Conservation (phyloP, 2,113 vertebrate species). For the Erythrocercus mccallii region DNA sequence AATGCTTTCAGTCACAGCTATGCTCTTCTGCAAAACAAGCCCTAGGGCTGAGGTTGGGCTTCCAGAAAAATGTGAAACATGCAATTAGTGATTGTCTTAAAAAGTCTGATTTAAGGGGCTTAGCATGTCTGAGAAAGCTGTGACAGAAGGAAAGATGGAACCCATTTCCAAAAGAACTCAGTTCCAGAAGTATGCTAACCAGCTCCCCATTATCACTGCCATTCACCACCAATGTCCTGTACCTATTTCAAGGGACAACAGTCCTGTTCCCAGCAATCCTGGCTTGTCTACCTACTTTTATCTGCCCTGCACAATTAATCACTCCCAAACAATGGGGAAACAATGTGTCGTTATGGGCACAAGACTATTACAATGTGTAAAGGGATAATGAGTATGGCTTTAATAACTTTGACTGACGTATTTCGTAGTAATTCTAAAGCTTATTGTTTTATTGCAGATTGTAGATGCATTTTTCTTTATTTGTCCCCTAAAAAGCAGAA, state of each 20-base stretch:
- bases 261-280: background rate
- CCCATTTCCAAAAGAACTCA: background rate
- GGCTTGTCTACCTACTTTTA: background rate
- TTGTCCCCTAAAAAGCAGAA: background rate
- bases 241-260: background rate
- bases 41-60: background rate
- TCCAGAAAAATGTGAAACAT: background rate
- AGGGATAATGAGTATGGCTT: background rate
- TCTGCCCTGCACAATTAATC: background rate
- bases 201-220: background rate
- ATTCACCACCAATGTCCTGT: background rate
- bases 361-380: background rate
- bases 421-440: background rate
- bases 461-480: background rate
- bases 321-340: background rate
- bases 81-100: background rate
- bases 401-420: background rate
- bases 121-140: background rate
- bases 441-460: background rate
- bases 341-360: background rate
- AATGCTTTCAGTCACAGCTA: constrained; percentile 3
- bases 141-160: background rate
- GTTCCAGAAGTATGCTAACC: background rate
- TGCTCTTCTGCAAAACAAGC: background rate
- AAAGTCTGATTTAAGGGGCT: background rate